Percentiles rank a stretch among this genome's conserved stretches.
phyloP scores from a whole-genome alignment of 2,797 vertebrate species.

The Diplodus puntazzo region DNA sequence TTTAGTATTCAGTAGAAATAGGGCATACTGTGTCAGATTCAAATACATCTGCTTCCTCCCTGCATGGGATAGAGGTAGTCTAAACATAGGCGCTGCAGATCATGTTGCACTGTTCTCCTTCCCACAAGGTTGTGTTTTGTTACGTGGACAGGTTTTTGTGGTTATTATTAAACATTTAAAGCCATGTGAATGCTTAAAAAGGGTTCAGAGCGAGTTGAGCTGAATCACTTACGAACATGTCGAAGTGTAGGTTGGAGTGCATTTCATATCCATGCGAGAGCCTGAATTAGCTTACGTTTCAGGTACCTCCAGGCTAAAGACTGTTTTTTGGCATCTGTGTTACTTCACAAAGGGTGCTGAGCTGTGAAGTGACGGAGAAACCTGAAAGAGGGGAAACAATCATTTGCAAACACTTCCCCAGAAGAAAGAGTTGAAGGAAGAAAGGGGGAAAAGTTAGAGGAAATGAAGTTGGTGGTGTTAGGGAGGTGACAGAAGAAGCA shows the following conservation, averaged over 20 bases:
- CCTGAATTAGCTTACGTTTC: conserved; percentile 40
- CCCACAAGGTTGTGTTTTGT: conserved; percentile 50
- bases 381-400: conserved; percentile 16
- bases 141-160: conserved; percentile 40
- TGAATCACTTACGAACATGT: conserved; percentile 43
- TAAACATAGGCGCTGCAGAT: conserved; percentile 65
- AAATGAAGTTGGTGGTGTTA: conserved; percentile 32
- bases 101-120: conserved; percentile 54
- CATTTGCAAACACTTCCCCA: conserved; percentile 19
- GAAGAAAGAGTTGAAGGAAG: conserved; percentile 9
- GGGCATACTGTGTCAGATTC: conserved; percentile 53
- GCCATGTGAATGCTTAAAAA: conserved; percentile 55
- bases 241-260: conserved; percentile 12
- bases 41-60: conserved; percentile 51
- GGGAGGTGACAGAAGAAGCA: conserved; percentile 45
- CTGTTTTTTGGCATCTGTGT: conserved; percentile 39
- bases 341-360: conserved; percentile 27
- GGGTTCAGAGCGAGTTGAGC: conserved; percentile 43
- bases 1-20: conserved; percentile 65
- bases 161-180: conserved; percentile 69
- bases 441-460: conserved; percentile 11
- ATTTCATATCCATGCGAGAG: conserved; percentile 24
- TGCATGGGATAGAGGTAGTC: conserved; percentile 45
- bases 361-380: conserved; percentile 21
- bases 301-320: conserved; percentile 51